These are phyloP conservation scores for Furnarius figulus DNA, from an alignment of 2,113 vertebrate species.

Conservation along the genomic window DNA sequence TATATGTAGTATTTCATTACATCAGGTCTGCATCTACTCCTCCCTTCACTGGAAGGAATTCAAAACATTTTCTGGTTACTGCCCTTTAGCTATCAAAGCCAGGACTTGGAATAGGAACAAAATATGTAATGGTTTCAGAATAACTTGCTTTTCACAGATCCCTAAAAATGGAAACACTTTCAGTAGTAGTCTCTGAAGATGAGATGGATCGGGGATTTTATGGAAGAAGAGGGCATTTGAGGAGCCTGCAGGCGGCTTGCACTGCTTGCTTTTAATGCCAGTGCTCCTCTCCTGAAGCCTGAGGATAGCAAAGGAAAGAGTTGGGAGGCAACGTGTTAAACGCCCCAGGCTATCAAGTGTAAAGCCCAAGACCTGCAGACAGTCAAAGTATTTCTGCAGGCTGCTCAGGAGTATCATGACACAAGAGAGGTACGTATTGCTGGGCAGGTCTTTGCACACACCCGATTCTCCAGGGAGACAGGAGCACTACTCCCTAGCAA, in stretches of 20 bases:
- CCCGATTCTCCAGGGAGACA: not conserved
- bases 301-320: not conserved
- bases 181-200: not conserved
- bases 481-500: not conserved
- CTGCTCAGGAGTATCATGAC: not conserved
- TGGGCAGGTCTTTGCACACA: not conserved
- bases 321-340: not conserved
- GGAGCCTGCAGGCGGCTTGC: not conserved
- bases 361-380: not conserved
- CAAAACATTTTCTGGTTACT: not conserved
- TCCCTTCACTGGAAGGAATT: not conserved
- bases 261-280: not conserved
- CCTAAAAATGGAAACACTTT: constrained; percentile 27
- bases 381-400: not conserved
- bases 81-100: constrained; percentile 13
- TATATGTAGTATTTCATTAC: not conserved
- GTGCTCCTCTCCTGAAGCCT: not conserved
- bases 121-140: constrained; percentile 3
- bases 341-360: not conserved
- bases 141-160: not conserved
- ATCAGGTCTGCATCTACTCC: not conserved
- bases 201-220: not conserved
- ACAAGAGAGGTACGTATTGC: not conserved
- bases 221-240: not conserved
- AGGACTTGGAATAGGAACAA: constrained; percentile 1